These are phyloP conservation scores for Syngnathus typhle DNA, from an alignment of 2,113 vertebrate genomes.

Conservation along the genomic window DNA sequence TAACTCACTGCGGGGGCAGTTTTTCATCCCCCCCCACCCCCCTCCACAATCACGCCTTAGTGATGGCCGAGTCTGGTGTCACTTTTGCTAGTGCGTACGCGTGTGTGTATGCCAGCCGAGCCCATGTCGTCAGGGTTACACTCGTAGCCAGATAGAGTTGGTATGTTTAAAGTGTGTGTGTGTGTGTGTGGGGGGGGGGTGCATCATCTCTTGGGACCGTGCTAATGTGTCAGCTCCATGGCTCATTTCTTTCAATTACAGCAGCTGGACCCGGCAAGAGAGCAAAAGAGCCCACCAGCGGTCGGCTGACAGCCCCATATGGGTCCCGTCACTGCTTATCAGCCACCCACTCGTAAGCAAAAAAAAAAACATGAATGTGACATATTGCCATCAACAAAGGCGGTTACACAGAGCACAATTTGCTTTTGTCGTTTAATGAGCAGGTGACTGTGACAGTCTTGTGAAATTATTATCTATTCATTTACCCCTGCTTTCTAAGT, in stretches of 20 bases:
- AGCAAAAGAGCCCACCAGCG: slow-evolving; percentile 55
- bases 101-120: slow-evolving; percentile 20
- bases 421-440: slow-evolving; percentile 49
- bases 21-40: slow-evolving; percentile 85
- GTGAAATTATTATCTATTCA: slow-evolving; percentile 19
- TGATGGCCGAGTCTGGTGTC: slow-evolving; percentile 47
- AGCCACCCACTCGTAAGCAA: slow-evolving; percentile 44
- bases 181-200: slow-evolving; percentile 42
- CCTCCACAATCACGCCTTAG: slow-evolving; percentile 71
- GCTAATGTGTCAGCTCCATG: slow-evolving; percentile 71
- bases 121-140: slow-evolving; percentile 48
- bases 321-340: slow-evolving; percentile 66
- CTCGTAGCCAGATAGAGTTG: slow-evolving; percentile 43
- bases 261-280: slow-evolving; percentile 47
- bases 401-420: slow-evolving; percentile 41
- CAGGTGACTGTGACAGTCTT: slow-evolving; percentile 27
- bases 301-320: slow-evolving; percentile 59
- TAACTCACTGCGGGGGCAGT: slow-evolving; percentile 88
- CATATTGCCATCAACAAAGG: slow-evolving; percentile 51
- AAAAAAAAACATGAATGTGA: slow-evolving; percentile 48
- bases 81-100: slow-evolving; percentile 49
- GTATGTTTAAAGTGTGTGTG: slow-evolving; percentile 37
- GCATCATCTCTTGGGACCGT: slow-evolving; percentile 55
- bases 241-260: slow-evolving; percentile 81
- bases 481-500: slow-evolving; percentile 15